These are phyloP conservation scores for Numenius arquata DNA, from an alignment of 2,113 vertebrate genomes.

Conservation along the genomic window DNA sequence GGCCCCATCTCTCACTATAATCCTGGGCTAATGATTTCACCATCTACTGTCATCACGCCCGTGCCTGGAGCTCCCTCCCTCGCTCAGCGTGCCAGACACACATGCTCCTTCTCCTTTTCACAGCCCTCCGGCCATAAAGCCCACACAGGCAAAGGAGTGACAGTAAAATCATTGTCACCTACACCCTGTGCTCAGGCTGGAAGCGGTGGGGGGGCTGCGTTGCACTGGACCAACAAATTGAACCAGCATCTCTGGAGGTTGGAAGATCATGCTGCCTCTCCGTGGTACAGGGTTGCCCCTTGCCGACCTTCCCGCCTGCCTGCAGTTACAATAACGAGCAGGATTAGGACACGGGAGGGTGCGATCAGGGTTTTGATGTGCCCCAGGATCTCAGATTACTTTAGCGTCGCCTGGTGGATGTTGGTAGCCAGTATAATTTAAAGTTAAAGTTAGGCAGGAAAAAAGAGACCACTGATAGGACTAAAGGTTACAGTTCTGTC, in stretches of 20 bases:
- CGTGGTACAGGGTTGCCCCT: not conserved
- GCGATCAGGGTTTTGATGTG: not conserved
- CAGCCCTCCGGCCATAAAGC: not conserved
- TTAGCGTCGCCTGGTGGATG: constrained; percentile 57
- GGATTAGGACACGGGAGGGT: not conserved
- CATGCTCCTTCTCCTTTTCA: not conserved
- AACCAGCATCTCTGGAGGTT: not conserved
- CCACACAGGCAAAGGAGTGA: not conserved
- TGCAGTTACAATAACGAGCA: not conserved
- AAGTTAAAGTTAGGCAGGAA: not conserved
- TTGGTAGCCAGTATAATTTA: not conserved
- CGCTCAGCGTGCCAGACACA: not conserved
- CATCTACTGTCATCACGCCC: not conserved
- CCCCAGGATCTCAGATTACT: constrained; percentile 27
- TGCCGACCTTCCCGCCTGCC: not conserved
- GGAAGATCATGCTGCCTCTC: not conserved
- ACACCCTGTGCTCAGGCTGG: not conserved
- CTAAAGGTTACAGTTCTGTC: not conserved
- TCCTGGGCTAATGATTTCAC: constrained; percentile 41
- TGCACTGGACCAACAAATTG: not conserved
- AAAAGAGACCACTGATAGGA: not conserved
- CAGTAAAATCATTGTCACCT: not conserved
- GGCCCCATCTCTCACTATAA: not conserved
- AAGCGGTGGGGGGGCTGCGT: rapidly evolving
- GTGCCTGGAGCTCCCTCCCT: not conserved